phyloP scores from a whole-genome alignment of 2,113 vertebrate genomes.

The Pterocles burchelli region DNA sequence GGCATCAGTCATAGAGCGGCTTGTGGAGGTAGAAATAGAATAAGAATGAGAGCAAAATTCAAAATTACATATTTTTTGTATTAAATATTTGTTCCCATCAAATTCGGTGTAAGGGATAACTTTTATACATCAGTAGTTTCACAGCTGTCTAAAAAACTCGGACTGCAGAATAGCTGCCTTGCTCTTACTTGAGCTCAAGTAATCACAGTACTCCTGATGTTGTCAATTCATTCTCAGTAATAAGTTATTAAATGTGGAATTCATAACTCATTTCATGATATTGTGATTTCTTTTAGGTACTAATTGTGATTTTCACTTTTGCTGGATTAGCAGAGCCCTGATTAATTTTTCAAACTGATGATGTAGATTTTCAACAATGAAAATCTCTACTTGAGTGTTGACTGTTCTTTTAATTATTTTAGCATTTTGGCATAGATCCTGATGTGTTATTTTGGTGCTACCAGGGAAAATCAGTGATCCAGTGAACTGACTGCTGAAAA shows the following conservation, averaged over 20 bases:
- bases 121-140: background rate
- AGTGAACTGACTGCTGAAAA: background rate
- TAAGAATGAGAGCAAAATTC: background rate
- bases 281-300: background rate
- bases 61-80: background rate
- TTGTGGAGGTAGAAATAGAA: background rate
- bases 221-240: background rate
- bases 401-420: background rate
- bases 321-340: background rate
- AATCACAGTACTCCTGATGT: background rate
- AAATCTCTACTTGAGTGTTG: background rate
- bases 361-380: background rate
- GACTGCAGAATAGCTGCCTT: background rate
- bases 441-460: background rate
- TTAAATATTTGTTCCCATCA: background rate
- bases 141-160: background rate
- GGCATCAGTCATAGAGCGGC: background rate
- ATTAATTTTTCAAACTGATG: background rate
- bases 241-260: background rate
- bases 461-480: background rate
- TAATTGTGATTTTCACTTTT: background rate
- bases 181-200: background rate
- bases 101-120: background rate
- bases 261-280: background rate
- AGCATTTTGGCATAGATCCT: background rate